Evolutionary conservation across 2,113 vertebrate species (phyloP).

Genomic region (Smithornis capensis): DNA sequence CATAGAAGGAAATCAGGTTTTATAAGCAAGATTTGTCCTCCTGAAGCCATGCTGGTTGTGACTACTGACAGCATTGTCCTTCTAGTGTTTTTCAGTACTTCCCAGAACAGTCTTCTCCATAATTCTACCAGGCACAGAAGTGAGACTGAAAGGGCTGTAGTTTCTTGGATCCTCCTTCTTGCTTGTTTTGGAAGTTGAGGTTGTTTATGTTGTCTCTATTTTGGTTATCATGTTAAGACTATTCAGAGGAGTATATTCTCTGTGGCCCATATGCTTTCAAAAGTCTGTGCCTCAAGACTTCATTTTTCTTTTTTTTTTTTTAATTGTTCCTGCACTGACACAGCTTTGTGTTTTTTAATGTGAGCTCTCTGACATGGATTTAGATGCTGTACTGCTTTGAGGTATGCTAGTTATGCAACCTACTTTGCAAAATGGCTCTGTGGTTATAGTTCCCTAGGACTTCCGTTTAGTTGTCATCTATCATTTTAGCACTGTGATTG

Average conservation of each 20-base stretch:
- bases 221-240: background rate
- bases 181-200: background rate
- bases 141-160: background rate
- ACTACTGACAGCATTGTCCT: background rate
- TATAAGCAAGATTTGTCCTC: background rate
- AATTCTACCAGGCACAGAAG: background rate
- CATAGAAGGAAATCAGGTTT: background rate
- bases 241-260: background rate
- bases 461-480: conserved; percentile 51
- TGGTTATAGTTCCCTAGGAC: conserved; percentile 28
- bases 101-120: background rate
- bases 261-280: background rate
- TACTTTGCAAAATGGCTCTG: conserved; percentile 40
- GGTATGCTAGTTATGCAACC: conserved; percentile 32
- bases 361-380: background rate
- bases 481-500: conserved; percentile 42
- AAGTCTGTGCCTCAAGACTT: background rate
- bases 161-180: background rate
- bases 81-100: background rate
- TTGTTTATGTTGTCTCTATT: background rate
- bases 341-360: conserved; percentile 23
- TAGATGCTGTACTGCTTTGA: conserved; percentile 31
- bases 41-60: background rate
- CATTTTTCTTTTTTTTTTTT: background rate
- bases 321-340: background rate